Base-by-base conservation (phyloP, 2,888 invertebrate species). In the Agriopis leucophaearia region DNA sequence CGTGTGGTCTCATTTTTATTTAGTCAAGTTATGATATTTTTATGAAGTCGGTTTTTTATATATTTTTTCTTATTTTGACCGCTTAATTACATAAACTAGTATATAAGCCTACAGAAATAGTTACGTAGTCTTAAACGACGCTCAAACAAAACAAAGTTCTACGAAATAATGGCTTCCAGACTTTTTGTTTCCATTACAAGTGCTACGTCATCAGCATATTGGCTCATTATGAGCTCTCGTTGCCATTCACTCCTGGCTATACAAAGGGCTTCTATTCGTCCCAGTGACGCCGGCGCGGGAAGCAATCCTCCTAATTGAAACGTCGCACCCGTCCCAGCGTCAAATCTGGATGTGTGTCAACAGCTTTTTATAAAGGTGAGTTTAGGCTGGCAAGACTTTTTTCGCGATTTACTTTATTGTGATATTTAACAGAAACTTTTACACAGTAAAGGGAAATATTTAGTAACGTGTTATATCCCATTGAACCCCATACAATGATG, bases 271-370 rank as follows among this genome's bases (percentile, higher is more conserved):
- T 75, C 76, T 85, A 83, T 87, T 84, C 83, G 80, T 79, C 77
- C 78, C 97, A 97, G 74, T 73, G 73, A 78, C 81, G 80, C 78
- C 80, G 83, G 84, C 79, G 79, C 81, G 83, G 84, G 84, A 87
- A 85, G 88, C 90, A 89, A 89, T 90, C 86, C 56, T 81, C 80
- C 83, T 90, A 89, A 91, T 90, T 90, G 89, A 87, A 87, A 84
- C 82, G 86, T 83, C 86, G 78, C 74, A 61, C 66, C 58, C 71
- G 74, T 70, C 72, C 74, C 75, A 72, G 76, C 73, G 60, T 70
- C 66, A 72, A 69, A 72, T 73, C 72, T 74, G 74, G 75, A 83
- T 83, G 73, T 80, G 70, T 82, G 81, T 83, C 81, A 82, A 79
- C 76, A 77, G 76, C 72, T 79, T 78, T 73, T 71, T 76, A 74